A percentile compares a stretch with the other conserved stretches of the same genome.
These are phyloP conservation scores for Hydractinia echinata DNA, from an alignment of 30 jellyfish, hydroid and myxozoan genomes.

Conservation along the genomic window DNA sequence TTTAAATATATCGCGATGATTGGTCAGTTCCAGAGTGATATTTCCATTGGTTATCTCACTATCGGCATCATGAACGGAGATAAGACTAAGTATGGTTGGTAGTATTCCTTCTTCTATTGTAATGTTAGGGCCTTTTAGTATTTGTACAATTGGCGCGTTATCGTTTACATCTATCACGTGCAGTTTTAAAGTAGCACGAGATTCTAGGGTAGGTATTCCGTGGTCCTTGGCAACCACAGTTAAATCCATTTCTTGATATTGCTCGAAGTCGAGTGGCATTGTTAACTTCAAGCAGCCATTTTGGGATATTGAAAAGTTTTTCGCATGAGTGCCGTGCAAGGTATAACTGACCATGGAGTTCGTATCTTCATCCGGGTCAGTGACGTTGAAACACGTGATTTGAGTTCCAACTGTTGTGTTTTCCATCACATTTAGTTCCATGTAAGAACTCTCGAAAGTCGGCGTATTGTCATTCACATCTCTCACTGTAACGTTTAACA, in stretches of 20 bases:
- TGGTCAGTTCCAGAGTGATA: background rate
- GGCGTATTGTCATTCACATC: conserved; percentile 83
- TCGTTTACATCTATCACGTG: conserved; percentile 38
- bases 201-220: conserved; percentile 45
- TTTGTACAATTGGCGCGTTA: background rate
- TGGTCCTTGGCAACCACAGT: conserved; percentile 52
- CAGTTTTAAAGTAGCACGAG: conserved; percentile 45
- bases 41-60: conserved; percentile 1
- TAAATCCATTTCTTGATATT: background rate
- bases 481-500: conserved; percentile 37
- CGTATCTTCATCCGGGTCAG: conserved; percentile 58
- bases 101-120: background rate
- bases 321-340: background rate
- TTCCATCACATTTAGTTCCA: conserved; percentile 44
- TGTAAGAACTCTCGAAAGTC: conserved; percentile 34
- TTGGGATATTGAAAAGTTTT: background rate
- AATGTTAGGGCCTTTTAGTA: background rate
- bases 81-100: background rate
- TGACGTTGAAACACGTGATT: conserved; percentile 41
- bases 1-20: background rate
- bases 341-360: conserved; percentile 56
- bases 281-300: conserved; percentile 9
- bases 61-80: conserved; percentile 18
- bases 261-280: conserved; percentile 5
- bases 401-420: conserved; percentile 71